Evolutionary conservation across 2,797 vertebrate species (phyloP).

Genomic region (Merluccius polli): DNA sequence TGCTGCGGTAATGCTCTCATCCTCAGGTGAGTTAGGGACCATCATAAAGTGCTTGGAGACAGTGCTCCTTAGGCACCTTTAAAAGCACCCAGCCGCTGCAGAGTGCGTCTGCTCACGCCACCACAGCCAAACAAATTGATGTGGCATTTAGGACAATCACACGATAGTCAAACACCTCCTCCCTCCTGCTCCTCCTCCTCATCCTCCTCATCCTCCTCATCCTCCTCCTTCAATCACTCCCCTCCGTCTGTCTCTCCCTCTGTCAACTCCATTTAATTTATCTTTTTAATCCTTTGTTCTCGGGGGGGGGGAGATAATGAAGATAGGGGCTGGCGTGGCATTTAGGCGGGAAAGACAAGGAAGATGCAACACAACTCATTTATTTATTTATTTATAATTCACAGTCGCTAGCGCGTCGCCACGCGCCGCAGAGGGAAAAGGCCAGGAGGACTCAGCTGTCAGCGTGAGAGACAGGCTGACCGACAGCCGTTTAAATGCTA

Average conservation of each 20-base stretch:
- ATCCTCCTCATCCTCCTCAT: neutral
- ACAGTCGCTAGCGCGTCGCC: neutral
- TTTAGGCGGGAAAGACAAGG: constrained; percentile 36
- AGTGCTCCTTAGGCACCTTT: neutral
- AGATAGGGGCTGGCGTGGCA: constrained; percentile 57
- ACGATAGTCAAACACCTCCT: constrained; percentile 3
- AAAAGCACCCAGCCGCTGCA: neutral
- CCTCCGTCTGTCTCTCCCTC: constrained; percentile 26
- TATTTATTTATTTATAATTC: constrained; percentile 17
- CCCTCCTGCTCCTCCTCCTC: neutral
- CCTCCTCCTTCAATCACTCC: neutral
- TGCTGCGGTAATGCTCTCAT: neutral
- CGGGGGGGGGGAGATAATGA: constrained; percentile 43
- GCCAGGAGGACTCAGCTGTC: constrained; percentile 21
- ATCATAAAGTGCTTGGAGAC: constrained; percentile 15
- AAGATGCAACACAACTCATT: constrained; percentile 19
- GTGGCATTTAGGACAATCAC: constrained; percentile 33
- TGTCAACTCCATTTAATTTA: constrained; percentile 30
- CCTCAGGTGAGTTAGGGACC: neutral
- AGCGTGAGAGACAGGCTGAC: constrained; percentile 26
- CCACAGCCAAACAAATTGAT: constrained; percentile 28
- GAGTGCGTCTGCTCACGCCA: constrained; percentile 8
- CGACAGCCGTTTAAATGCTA: constrained; percentile 23
- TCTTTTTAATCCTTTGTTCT: constrained; percentile 19
- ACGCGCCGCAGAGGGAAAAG: neutral